Evolutionary conservation across 2,888 invertebrate genomes (phyloP), one percentile per base, ranked within the genome.

Genomic region (Lithodes maja): DNA sequence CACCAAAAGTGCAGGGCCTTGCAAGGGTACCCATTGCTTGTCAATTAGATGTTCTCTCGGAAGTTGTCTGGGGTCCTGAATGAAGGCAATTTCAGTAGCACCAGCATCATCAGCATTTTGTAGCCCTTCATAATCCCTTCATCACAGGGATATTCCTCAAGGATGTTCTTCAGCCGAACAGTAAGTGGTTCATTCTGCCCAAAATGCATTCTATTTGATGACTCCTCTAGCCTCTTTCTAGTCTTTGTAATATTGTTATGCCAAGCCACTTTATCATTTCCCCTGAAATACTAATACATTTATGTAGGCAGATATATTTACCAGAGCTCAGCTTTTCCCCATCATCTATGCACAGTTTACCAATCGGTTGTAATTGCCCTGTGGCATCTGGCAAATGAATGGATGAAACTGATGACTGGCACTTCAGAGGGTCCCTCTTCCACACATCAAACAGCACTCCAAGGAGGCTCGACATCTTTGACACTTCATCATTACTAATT

Each of bases 71-170:
- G 83, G 78, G 49, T 87, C 87, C 50, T 83, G 54, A 15, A 77
- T 75, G 33, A 87, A 87, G 5, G 69, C 61, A n/a, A 87, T 71
- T 68, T 87, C 77, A 50, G 83, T 87, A 15, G 87, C 87, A 68
- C 87, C 87, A 7, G 87, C 87, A 83, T 87, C 87, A 77, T 87
- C 87, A 49, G 87, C 87, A 83, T 87, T 87, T 55, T 87, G 87
- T 15, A 87, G 54, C 33, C 87, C 50, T 87, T 87, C 87, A 87
- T 87, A 3, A 87, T 87, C 50, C 83, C 87, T 15, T n/a, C 50
- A 69, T 87, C 87, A 77, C 87, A 87, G 2, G 87, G 87, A 49
- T 87, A 87, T 2, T 87, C 87, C 3, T 69, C 49, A 12, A 87
- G 77, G 55, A 87, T 87, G 54, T 87, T 87, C 17, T 53, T 82